Conservation (phyloP, 1,140 invertebrate species). For the Pseudomyrmex pallidus region DNA sequence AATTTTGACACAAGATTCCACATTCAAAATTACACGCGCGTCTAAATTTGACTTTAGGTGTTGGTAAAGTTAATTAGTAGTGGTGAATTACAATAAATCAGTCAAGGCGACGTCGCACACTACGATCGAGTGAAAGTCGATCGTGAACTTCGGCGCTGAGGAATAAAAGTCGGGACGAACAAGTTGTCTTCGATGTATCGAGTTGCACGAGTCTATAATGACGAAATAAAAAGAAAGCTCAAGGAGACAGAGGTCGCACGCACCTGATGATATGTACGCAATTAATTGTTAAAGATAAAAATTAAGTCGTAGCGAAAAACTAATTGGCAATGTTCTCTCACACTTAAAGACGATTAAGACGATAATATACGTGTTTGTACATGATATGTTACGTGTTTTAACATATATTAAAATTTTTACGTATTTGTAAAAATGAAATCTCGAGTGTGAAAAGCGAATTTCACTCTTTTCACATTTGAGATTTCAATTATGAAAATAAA, state of each 20-base stretch:
- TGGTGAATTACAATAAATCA: slow-evolving; percentile 25
- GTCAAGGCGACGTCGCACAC: slow-evolving; percentile 64
- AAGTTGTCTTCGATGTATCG: not conserved
- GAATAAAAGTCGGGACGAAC: slow-evolving; percentile 67
- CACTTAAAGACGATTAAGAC: not conserved
- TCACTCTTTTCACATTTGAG: no score
- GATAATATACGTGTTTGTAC: not conserved
- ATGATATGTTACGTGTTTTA: not conserved
- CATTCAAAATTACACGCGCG: no score
- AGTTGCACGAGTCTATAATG: slow-evolving; percentile 26
- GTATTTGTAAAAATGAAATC: no score
- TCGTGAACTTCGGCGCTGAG: slow-evolving; percentile 80
- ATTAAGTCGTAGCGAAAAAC: no score
- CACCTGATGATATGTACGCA: not conserved
- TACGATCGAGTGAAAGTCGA: slow-evolving; percentile 82
- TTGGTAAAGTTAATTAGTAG: no score
- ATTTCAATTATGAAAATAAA: no score
- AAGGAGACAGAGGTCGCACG: not conserved
- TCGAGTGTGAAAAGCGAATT: no score
- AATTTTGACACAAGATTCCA: no score
- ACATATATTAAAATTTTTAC: no score
- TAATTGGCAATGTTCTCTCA: not conserved
- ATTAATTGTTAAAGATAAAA: slow-evolving; percentile 14
- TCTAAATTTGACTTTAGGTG: no score
- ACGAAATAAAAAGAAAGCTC: slow-evolving; percentile 60